Evolutionary conservation across 2,888 invertebrate species (phyloP).

Genomic region (Atrina japonica): DNA sequence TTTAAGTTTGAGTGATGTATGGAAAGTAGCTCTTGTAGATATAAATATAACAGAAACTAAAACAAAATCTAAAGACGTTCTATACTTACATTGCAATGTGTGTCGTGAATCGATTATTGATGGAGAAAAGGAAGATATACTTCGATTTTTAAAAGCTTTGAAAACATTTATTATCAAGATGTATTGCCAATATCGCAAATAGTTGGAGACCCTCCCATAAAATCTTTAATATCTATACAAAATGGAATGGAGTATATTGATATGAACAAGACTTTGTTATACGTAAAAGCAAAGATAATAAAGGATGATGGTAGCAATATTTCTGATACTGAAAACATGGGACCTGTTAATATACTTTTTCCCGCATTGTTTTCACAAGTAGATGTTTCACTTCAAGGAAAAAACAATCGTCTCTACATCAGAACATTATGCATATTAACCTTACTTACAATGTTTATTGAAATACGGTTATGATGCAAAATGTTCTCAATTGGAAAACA

Average conservation of each 20-base stretch:
- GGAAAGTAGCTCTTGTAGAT: constrained; percentile 14
- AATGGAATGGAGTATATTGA: constrained; percentile 53
- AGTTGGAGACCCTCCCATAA: constrained; percentile 38
- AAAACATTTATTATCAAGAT: constrained; percentile 42
- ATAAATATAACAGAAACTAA: not conserved
- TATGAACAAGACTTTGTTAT: constrained; percentile 44
- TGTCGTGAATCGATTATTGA: constrained; percentile 24
- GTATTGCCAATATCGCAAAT: constrained; percentile 35
- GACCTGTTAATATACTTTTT: constrained; percentile 34
- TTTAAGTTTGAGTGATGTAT: not conserved
- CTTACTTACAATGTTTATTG: constrained; percentile 34
- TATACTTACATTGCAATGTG: constrained; percentile 39
- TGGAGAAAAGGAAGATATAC: too few relatives aligned
- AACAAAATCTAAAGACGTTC: not conserved
- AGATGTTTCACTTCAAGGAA: constrained; percentile 40
- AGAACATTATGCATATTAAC: constrained; percentile 46
- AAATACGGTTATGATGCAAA: constrained; percentile 29
- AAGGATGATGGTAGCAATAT: constrained; percentile 10
- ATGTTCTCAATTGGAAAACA: constrained; percentile 28
- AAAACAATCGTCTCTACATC: constrained; percentile 40
- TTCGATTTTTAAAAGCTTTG: too few relatives aligned
- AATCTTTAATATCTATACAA: constrained; percentile 48
- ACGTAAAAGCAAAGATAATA: constrained; percentile 39
- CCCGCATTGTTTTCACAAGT: too few relatives aligned
- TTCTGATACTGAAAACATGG: constrained; percentile 15